These are phyloP conservation scores for Agapornis roseicollis DNA, from an alignment of 2,113 vertebrate species.

Conservation along the genomic window DNA sequence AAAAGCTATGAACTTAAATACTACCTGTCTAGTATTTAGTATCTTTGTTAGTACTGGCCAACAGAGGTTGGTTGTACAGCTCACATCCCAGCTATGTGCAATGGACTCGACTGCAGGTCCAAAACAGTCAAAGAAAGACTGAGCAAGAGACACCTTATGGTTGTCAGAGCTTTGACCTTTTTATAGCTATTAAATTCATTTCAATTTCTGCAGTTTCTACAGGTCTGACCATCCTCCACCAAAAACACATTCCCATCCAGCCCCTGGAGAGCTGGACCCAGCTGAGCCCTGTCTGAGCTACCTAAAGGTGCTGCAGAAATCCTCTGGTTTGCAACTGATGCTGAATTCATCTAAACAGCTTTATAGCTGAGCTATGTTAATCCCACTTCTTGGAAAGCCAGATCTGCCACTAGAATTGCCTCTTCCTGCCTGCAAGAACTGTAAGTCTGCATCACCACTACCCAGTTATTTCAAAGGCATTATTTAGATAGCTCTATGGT, in stretches of 20 bases:
- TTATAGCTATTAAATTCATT: background rate
- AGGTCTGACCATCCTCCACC: background rate
- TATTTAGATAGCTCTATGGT: background rate
- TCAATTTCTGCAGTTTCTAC: background rate
- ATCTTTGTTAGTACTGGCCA: background rate
- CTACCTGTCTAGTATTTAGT: background rate
- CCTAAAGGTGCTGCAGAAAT: background rate
- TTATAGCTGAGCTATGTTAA: background rate
- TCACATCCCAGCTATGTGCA: background rate
- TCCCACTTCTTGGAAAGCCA: background rate
- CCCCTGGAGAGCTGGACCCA: background rate
- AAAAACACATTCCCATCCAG: background rate
- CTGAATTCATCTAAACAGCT: conserved; percentile 20
- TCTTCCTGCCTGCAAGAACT: conserved; percentile 27
- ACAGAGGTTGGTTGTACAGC: background rate
- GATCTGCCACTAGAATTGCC: background rate
- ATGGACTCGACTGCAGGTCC: background rate
- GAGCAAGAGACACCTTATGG: rapidly evolving
- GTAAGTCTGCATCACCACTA: background rate
- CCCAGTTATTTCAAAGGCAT: conserved; percentile 29
- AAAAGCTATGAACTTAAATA: background rate
- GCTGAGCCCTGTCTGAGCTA: background rate
- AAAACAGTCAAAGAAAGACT: background rate
- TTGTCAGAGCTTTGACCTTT: background rate
- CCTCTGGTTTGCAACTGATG: background rate